Evolutionary conservation across 2,113 vertebrate genomes (phyloP).

Genomic region (Phalacrocorax carbo): DNA sequence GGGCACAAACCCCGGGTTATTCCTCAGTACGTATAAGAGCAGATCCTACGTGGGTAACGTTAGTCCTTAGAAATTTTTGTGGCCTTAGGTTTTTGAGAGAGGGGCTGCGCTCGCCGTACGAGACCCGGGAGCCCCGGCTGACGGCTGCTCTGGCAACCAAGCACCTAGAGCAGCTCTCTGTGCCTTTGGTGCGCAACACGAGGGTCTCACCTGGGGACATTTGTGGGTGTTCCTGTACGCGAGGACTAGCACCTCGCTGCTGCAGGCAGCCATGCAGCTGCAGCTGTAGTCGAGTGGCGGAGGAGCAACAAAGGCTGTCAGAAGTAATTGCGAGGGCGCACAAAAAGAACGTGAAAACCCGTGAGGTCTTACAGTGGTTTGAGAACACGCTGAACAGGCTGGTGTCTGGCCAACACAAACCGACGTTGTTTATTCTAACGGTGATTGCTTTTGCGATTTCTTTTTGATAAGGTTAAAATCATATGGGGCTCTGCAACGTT

Average conservation of each 20-base stretch:
- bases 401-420: neutral
- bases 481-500: neutral
- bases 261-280: rapidly evolving
- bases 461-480: neutral
- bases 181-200: rapidly evolving
- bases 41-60: rapidly evolving
- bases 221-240: neutral
- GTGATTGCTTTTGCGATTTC: neutral
- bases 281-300: rapidly evolving
- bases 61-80: neutral
- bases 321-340: neutral
- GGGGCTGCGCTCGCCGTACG: neutral
- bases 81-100: neutral
- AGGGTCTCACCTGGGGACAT: neutral
- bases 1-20: neutral
- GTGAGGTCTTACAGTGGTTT: neutral
- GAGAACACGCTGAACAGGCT: neutral
- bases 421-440: neutral
- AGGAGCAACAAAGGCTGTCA: neutral
- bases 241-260: neutral
- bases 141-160: neutral
- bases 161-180: rapidly evolving
- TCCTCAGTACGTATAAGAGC: neutral
- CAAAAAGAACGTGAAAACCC: neutral
- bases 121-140: neutral